A percentile compares a stretch with the other conserved stretches of the same genome.
Conservation (phyloP, 2,888 invertebrate genomes). For the Epinotia demarniana region DNA sequence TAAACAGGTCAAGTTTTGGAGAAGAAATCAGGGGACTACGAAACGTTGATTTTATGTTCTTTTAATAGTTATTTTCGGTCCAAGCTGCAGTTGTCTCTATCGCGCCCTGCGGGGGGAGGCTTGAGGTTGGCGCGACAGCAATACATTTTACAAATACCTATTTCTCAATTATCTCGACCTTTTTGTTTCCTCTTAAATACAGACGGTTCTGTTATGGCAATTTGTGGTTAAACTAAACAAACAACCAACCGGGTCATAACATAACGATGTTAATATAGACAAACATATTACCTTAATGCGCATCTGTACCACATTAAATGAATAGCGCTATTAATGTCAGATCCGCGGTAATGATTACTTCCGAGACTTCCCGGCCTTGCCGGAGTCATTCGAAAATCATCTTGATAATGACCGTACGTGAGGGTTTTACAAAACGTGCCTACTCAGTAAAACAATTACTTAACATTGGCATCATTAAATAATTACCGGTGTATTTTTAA, state of each 20-base stretch:
- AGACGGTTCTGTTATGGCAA: no score
- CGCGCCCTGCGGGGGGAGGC: no score
- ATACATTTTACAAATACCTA: no score
- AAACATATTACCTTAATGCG: slow-evolving; percentile 38
- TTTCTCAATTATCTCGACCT: no score
- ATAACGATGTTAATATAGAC: slow-evolving; percentile 1
- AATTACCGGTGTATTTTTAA: slow-evolving; percentile 35
- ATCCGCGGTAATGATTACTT: slow-evolving; percentile 54
- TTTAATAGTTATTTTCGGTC: no score
- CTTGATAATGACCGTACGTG: slow-evolving; percentile 40
- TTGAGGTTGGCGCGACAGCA: no score
- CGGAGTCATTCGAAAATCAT: slow-evolving; percentile 36
- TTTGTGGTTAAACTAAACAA: not conserved
- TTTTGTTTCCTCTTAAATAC: no score
- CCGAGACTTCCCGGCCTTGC: slow-evolving; percentile 59
- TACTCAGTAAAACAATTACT: slow-evolving; percentile 37
- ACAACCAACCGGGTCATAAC: not conserved
- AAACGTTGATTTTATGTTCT: no score
- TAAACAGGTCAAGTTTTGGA: no score
- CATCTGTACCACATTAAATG: slow-evolving; percentile 39
- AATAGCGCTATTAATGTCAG: slow-evolving; percentile 33
- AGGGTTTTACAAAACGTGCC: slow-evolving; percentile 28
- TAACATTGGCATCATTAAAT: slow-evolving; percentile 34
- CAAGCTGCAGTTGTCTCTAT: no score
- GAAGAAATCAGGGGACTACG: no score